A percentile compares a stretch with the other conserved stretches of the same genome.
Conservation (phyloP, 2,797 vertebrate species). For the Spondyliosoma cantharus region DNA sequence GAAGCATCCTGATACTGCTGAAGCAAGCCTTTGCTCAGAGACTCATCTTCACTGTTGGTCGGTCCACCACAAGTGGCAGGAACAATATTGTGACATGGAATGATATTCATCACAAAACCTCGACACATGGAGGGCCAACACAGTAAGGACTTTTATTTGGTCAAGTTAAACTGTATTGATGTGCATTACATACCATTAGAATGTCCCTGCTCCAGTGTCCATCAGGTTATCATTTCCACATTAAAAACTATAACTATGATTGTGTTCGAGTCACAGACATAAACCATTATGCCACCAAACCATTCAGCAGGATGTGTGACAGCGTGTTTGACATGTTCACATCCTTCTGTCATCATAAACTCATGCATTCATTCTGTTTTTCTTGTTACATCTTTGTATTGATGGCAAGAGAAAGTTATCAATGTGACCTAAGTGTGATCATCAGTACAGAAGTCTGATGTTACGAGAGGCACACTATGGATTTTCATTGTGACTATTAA, state of each 20-base stretch:
- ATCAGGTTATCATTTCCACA: not conserved
- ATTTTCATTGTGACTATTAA: not conserved
- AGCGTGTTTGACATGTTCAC: not conserved
- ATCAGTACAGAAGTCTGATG: not conserved
- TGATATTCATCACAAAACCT: conserved; percentile 86
- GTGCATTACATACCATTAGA: not conserved
- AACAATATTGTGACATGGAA: conserved; percentile 85
- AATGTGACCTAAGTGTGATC: not conserved
- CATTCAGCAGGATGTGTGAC: not conserved
- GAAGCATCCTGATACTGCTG: conserved; percentile 67
- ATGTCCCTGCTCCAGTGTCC: too few species aligned
- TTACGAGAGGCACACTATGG: not conserved
- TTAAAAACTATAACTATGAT: not conserved
- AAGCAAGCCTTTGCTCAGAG: conserved; percentile 78
- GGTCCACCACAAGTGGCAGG: conserved; percentile 80
- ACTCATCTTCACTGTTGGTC: conserved; percentile 83
- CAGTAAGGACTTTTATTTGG: conserved; percentile 63
- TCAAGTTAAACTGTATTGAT: not conserved
- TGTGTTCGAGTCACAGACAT: not conserved
- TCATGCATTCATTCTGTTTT: not conserved
- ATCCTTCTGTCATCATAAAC: not conserved
- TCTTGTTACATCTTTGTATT: not conserved
- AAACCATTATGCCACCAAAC: not conserved
- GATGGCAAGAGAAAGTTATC: not conserved
- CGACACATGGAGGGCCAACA: conserved; percentile 76